These are phyloP conservation scores for Apis mellifera DNA, from an alignment of 1,140 invertebrate genomes.

Conservation along the genomic window Amel_HAv3.1 CM009944.2:6774501-6775000, in stretches of 20 bases:
- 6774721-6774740: neutral
- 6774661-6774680: neutral
- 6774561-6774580: neutral
- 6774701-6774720: neutral
- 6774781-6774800: constrained; percentile 4
- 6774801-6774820: constrained; percentile 44
- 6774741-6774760: neutral
- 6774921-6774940: neutral
- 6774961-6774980: no score
- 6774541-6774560: rapidly evolving
- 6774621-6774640: neutral
- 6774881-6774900: neutral
- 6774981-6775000: no score
- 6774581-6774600: neutral
- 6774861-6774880: constrained; percentile 32
- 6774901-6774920: constrained; percentile 45
- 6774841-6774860: constrained; percentile 30
- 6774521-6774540: neutral
- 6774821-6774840: constrained; percentile 51
- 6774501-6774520: no score
- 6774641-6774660: neutral
- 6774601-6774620: neutral
- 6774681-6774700: neutral
- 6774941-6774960: neutral
- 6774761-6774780: constrained; percentile 13